phyloP scores from a whole-genome alignment of 2,797 vertebrate species.

The Galago senegalensis region DNA sequence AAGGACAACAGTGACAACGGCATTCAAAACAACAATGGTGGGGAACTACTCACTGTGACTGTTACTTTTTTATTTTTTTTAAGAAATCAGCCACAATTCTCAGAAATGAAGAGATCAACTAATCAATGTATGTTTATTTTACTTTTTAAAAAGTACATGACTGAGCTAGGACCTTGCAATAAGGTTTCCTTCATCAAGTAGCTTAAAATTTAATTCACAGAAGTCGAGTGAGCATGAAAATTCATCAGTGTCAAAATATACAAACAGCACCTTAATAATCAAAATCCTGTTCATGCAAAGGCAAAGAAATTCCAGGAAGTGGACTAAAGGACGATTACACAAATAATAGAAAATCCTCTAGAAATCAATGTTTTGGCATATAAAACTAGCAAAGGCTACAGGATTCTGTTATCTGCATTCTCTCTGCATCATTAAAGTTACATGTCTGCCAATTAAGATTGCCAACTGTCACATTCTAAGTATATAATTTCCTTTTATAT shows the following conservation, averaged over 20 bases:
- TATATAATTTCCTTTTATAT: conserved; percentile 21
- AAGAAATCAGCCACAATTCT: background rate
- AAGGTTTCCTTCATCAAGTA: background rate
- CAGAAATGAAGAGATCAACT: conserved; percentile 32
- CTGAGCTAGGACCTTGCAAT: background rate
- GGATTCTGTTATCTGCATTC: background rate
- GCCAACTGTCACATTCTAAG: background rate
- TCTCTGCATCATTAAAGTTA: background rate
- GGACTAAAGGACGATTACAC: background rate
- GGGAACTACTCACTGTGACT: background rate
- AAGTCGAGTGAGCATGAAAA: background rate
- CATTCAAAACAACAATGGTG: background rate
- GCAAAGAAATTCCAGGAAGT: conserved; percentile 21
- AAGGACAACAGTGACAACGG: background rate
- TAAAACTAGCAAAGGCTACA: background rate
- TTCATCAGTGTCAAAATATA: conserved; percentile 39
- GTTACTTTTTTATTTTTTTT: background rate
- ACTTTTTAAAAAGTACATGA: conserved; percentile 44
- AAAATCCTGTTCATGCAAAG: background rate
- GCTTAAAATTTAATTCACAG: conserved; percentile 45
- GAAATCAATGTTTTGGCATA: background rate
- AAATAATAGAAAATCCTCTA: conserved; percentile 24
- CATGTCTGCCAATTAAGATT: background rate
- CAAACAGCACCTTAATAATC: background rate
- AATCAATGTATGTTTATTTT: background rate